Percentiles rank a stretch among this genome's conserved stretches.
These are phyloP conservation scores for Prunella himalayana DNA, from an alignment of 2,113 vertebrate genomes.

Conservation along the genomic window DNA sequence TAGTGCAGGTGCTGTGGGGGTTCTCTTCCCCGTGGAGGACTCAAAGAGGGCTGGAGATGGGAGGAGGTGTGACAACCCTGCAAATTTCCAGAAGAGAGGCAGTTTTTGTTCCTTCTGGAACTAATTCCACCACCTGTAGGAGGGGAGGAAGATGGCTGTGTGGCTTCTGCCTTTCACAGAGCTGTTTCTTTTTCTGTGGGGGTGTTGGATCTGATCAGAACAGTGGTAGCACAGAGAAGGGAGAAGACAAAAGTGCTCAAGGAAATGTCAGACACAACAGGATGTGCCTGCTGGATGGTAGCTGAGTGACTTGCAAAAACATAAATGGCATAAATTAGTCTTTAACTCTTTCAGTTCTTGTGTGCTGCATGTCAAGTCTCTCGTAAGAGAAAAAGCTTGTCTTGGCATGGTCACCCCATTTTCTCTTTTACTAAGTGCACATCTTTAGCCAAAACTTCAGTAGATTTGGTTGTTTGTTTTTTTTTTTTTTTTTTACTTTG, in stretches of 20 bases:
- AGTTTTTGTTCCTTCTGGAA: neutral
- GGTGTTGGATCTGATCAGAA: neutral
- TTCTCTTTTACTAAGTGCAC: neutral
- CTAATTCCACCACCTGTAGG: neutral
- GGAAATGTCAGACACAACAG: constrained; percentile 45
- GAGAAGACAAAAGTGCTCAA: neutral
- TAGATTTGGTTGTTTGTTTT: too few relatives aligned
- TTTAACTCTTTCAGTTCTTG: neutral
- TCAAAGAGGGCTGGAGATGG: neutral
- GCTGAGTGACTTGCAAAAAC: constrained; percentile 18
- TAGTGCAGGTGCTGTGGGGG: neutral
- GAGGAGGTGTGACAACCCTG: neutral
- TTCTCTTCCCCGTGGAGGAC: fast-evolving
- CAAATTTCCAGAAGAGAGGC: neutral
- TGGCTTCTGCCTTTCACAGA: neutral
- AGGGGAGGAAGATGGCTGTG: neutral
- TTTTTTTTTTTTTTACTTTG: neutral
- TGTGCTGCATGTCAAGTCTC: neutral
- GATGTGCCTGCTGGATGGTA: neutral
- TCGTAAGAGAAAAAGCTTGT: neutral
- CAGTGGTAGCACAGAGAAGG: neutral
- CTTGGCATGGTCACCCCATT: neutral
- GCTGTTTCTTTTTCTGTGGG: neutral
- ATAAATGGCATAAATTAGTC: constrained; percentile 8
- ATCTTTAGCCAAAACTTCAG: neutral